Evolutionary conservation across 1,140 invertebrate species (phyloP), one percentile per base, ranked within the genome.

Genomic region (Meloidogyne chitwoodi): DNA sequence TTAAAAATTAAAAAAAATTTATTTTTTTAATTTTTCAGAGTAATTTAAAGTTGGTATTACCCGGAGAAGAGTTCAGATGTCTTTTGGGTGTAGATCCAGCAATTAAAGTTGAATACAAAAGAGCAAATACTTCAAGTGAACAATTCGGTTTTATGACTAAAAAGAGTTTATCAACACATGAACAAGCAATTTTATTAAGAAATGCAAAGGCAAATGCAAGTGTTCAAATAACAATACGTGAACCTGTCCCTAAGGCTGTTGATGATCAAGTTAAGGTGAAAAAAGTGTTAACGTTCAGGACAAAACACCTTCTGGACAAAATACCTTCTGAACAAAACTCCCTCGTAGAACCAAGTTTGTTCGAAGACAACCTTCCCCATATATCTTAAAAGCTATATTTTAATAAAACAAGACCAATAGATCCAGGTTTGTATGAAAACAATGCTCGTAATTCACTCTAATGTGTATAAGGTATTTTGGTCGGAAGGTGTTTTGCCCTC

Each of bases 211-310:
- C 80, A 22, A 78, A 81, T 19, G 81, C 87, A 27, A n/a, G 67
- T 10, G 82, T 88, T 65, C 78, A 84, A 6, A 71, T 89, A 8
- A 77, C 83, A 5, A 56, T 89, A 1, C 77, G 70, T 24, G 88
- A 89, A 65, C 87, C 87, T 11, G 75, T 89, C 44, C 89, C 89
- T 0, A 83, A 83, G 11, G 83, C 83, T 62, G 80, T 80, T 27
- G 88, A 89, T 67, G 89, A 89, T 14, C 88, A 89, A 80, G 87
- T 89, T 67, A 89, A 88, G 83, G 89, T 88, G 24, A 72, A 27
- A 26, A 22, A 62, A 63, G 11, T 12, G n/a, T 16, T 12, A 12
- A 41, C 0, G 0, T 41, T 1, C 16, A 16, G 14, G 29, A 0
- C 11, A 16, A 31, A 12, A 65, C 12, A 11, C n/a, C n/a, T n/a